phyloP scores from a whole-genome alignment of 2,888 invertebrate genomes.

The Dorcus parallelipipedus region DNA sequence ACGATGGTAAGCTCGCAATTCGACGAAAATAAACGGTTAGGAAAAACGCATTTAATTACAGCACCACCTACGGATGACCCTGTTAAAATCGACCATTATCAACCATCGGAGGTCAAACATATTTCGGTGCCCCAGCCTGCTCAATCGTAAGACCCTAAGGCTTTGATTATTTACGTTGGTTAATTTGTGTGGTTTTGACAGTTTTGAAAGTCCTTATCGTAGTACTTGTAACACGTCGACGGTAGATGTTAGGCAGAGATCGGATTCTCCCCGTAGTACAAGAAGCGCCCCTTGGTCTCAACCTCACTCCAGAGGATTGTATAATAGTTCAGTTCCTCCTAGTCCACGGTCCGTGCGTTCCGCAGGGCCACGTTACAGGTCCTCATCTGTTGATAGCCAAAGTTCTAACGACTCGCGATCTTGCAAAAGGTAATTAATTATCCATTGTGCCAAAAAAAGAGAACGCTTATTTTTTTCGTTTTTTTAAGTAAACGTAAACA shows the following conservation, averaged over 20 bases:
- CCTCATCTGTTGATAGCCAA: constrained; percentile 85
- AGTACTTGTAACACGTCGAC: constrained; percentile 54
- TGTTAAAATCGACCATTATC: constrained; percentile 39
- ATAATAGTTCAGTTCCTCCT: constrained; percentile 55
- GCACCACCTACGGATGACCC: constrained; percentile 44
- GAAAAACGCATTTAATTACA: constrained; percentile 25
- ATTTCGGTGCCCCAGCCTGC: constrained; percentile 58
- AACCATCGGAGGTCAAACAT: constrained; percentile 50
- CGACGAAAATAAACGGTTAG: not conserved
- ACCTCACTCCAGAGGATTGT: constrained; percentile 68
- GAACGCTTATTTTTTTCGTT: not conserved
- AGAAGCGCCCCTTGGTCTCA: constrained; percentile 79
- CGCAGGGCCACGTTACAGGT: constrained; percentile 61
- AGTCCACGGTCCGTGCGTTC: constrained; percentile 81
- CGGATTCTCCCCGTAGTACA: constrained; percentile 76
- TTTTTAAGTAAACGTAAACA: constrained; percentile 59
- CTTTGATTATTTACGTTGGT: not conserved
- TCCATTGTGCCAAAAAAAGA: not conserved
- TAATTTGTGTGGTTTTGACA: constrained; percentile 30
- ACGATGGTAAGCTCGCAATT: constrained; percentile 42
- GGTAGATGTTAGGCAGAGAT: constrained; percentile 46
- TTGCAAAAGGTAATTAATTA: constrained; percentile 65
- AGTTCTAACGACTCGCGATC: constrained; percentile 82
- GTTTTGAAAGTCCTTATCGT: constrained; percentile 52
- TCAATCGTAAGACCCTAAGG: constrained; percentile 48